Evolutionary conservation across 2,113 vertebrate species (phyloP), one percentile per base, ranked within the genome.

Genomic region (Forbesichthys agassizii): DNA sequence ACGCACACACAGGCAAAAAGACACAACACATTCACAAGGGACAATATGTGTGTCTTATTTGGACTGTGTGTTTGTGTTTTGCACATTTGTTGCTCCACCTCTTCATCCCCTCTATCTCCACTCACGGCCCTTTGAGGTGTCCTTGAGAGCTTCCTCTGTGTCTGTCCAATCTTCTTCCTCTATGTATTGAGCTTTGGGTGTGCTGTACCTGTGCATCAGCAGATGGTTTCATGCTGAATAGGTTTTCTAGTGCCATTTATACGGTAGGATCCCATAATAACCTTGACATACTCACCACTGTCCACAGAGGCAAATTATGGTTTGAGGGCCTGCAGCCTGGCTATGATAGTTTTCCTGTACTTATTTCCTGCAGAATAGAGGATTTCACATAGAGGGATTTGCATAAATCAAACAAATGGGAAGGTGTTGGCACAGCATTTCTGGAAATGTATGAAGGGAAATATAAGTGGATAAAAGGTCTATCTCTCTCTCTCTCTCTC

Each of bases 161-260:
- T 68, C 73, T 58, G 46, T 75, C 59, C 9, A 0, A 8, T 9
- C 11, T 1, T 64, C 78, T 78, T 71, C 73, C 74, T 70, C 79
- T 53, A 56, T 9, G 57, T 18, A 64, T 77, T 77, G 33, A 69
- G 74, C 74, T 69, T 78, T 57, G 49, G 7, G 57, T n/a, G 68
- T 75, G 18, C 61, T 33, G 68, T 86, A 82, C 63, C 76, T 85
- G 81, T 68, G 73, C 56, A 81, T 80, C 74, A 86, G 81, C 88
- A 88, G 88, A 86, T 88, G 85, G 74, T 77, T 87, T 78, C 74
- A 75, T 78, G 68, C 81, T 84, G 84, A 88, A 63, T 75, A 74
- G 47, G 55, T 80, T 82, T 85, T 75, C 73, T 73, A 9, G 77
- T 70, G 51, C 78, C 68, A 69, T 78, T 80, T 62, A 79, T 81